A percentile compares a stretch with the other conserved stretches of the same genome.
phyloP scores from a whole-genome alignment of 2,888 invertebrate species.

The Siphonodentalium dalli region DNA sequence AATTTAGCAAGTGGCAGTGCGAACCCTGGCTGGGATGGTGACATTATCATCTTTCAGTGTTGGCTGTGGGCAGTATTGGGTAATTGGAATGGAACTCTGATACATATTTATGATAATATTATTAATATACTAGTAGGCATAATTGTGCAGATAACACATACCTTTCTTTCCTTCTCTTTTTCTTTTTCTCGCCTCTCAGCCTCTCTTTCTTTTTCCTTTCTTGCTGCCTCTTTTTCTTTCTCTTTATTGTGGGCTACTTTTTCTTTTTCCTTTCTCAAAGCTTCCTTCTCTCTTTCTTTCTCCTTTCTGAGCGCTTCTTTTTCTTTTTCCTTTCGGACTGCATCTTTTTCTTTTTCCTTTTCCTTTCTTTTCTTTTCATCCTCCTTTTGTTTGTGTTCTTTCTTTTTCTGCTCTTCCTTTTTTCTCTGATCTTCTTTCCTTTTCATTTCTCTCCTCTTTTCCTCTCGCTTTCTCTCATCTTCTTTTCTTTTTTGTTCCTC shows the following conservation, averaged over 20 bases:
- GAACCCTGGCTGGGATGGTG: no score
- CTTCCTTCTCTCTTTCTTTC: slow-evolving; percentile 27
- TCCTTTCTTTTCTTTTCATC: slow-evolving; percentile 9
- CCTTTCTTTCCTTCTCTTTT: slow-evolving; percentile 29
- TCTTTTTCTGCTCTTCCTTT: slow-evolving; percentile 9
- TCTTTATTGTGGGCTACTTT: slow-evolving; percentile 20
- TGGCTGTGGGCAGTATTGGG: no score
- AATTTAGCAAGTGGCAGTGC: no score
- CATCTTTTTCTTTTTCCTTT: not conserved
- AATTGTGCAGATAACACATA: no score
- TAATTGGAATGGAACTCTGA: no score
- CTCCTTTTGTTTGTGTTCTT: slow-evolving; percentile 5
- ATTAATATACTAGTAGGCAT: no score
- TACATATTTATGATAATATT: no score
- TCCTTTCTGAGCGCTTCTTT: slow-evolving; percentile 24
- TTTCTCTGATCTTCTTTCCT: slow-evolving; percentile 9
- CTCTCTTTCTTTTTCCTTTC: slow-evolving; percentile 26
- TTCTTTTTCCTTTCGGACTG: slow-evolving; percentile 12
- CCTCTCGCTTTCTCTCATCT: slow-evolving; percentile 3
- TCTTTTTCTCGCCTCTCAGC: slow-evolving; percentile 28
- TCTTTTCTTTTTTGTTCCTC: slow-evolving; percentile 3
- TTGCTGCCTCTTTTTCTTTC: slow-evolving; percentile 16
- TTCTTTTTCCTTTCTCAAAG: slow-evolving; percentile 25
- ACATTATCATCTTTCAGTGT: no score
- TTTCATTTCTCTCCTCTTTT: slow-evolving; percentile 9